Conservation (phyloP, 2,797 vertebrate species). For the Pipistrellus pygmaeus region DNA sequence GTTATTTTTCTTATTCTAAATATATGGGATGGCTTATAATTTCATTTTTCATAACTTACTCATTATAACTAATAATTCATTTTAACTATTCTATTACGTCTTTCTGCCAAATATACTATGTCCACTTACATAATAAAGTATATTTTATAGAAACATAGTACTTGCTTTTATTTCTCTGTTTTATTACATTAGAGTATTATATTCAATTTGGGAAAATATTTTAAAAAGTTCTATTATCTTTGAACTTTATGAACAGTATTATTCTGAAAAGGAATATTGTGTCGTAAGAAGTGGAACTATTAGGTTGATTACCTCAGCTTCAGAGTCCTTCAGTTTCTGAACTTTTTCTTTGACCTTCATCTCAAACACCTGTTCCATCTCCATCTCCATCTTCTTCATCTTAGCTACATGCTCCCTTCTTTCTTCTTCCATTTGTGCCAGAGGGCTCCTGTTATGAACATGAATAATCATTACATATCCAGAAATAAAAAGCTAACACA, state of each 20-base stretch:
- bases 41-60: slow-evolving; percentile 19
- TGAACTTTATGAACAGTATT: background rate
- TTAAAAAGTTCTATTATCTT: background rate
- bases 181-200: background rate
- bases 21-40: slow-evolving; percentile 24
- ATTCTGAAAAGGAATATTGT: background rate
- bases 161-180: slow-evolving; percentile 46
- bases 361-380: slow-evolving; percentile 99
- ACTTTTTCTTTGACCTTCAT: slow-evolving; percentile 99
- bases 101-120: background rate
- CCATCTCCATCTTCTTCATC: slow-evolving; percentile 99
- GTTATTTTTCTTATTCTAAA: background rate
- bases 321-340: slow-evolving; percentile 99
- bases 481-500: slow-evolving; percentile 12
- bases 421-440: slow-evolving; percentile 99
- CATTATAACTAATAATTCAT: slow-evolving; percentile 33
- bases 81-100: background rate
- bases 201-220: slow-evolving; percentile 1
- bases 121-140: background rate
- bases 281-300: background rate
- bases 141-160: background rate
- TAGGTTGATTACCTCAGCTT: slow-evolving; percentile 94
- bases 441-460: slow-evolving; percentile 93
- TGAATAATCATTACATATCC: slow-evolving; percentile 42
- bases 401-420: slow-evolving; percentile 97